Percentiles rank a stretch among this genome's conserved stretches.
phyloP scores from a whole-genome alignment of 2,888 invertebrate species.

The Conomelus anceps region DNA sequence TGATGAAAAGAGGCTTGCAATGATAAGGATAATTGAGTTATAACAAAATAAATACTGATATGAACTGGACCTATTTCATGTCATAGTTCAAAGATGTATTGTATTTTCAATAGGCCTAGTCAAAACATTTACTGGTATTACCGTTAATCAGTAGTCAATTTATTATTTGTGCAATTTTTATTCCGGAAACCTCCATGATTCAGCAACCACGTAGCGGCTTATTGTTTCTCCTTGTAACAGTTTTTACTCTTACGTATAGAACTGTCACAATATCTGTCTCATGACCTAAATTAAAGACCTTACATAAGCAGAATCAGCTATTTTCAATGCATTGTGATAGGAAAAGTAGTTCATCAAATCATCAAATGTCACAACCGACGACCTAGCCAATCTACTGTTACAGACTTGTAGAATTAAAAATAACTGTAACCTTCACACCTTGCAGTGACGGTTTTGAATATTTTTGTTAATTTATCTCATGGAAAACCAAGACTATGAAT shows the following conservation, averaged over 20 bases:
- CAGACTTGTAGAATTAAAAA: neutral
- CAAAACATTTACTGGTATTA: neutral
- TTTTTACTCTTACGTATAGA: neutral
- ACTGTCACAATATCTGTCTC: neutral
- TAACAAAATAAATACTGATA: too few relatives aligned
- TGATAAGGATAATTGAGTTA: too few relatives aligned
- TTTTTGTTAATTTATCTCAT: neutral
- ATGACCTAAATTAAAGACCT: neutral
- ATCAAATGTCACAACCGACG: neutral
- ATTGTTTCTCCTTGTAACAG: neutral
- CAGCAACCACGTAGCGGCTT: neutral
- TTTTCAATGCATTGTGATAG: neutral
- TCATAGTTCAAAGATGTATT: too few relatives aligned
- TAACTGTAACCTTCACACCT: neutral
- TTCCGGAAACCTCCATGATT: neutral
- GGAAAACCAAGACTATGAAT: neutral
- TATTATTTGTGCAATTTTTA: neutral
- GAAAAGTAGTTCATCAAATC: neutral
- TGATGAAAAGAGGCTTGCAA: too few relatives aligned
- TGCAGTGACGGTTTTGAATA: neutral
- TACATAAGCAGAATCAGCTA: neutral
- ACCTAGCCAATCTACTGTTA: neutral
- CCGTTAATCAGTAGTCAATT: neutral
- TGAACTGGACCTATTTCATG: too few relatives aligned
- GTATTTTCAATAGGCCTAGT: too few relatives aligned